These are phyloP conservation scores for Rhinogobius similis DNA, from an alignment of 2,113 vertebrate genomes.

Conservation along the genomic window DNA sequence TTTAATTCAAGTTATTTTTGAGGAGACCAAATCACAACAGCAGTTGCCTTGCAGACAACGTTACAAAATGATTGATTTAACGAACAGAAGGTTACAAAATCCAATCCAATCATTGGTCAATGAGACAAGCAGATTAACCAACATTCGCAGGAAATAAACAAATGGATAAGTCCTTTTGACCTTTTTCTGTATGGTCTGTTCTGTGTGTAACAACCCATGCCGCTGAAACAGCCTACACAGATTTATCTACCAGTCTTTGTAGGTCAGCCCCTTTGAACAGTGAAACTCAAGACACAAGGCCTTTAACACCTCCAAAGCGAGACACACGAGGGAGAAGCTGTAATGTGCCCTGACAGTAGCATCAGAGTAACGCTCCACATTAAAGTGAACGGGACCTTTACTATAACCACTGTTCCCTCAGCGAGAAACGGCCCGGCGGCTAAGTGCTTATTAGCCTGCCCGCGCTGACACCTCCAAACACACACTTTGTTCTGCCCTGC, in stretches of 20 bases:
- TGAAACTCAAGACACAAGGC: slow-evolving; percentile 29
- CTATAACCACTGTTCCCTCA: slow-evolving; percentile 79
- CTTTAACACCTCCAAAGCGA: slow-evolving; percentile 28
- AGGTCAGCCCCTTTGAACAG: not conserved
- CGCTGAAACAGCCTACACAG: not conserved
- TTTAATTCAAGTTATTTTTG: no score
- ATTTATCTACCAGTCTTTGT: not conserved
- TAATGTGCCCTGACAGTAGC: slow-evolving; percentile 86
- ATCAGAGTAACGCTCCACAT: slow-evolving; percentile 87
- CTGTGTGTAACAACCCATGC: not conserved
- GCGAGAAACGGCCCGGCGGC: slow-evolving; percentile 51
- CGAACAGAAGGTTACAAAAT: no score
- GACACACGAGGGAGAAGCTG: slow-evolving; percentile 20
- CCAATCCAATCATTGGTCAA: no score
- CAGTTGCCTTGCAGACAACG: no score
- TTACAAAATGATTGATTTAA: no score
- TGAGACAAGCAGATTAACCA: no score
- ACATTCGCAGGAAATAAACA: no score
- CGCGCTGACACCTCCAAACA: slow-evolving; percentile 66
- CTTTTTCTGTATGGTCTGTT: no score
- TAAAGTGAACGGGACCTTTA: slow-evolving; percentile 91
- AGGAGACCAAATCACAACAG: no score
- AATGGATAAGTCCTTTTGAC: no score
- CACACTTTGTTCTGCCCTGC: slow-evolving; percentile 65
- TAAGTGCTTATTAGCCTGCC: slow-evolving; percentile 74